Conservation (phyloP, 2,888 invertebrate genomes). For the Steromphala cineraria region DNA sequence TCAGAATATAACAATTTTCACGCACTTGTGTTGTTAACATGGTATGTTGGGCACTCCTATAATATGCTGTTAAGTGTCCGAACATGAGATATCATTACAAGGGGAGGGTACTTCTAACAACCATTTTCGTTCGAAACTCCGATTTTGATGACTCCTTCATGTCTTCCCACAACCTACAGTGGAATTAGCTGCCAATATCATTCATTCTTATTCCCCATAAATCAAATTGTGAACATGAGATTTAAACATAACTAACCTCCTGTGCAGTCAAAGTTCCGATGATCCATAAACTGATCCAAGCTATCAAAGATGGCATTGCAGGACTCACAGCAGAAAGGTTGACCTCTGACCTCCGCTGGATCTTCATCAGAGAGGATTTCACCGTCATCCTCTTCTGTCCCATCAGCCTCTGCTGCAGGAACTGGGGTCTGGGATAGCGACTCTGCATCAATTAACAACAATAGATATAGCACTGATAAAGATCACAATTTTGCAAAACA, state of each 20-base stretch:
- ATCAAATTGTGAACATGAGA: too few species aligned
- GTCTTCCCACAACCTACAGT: too few species aligned
- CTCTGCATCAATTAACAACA: background rate
- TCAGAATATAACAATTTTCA: too few species aligned
- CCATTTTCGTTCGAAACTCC: too few species aligned
- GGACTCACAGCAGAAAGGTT: slow-evolving; percentile 60
- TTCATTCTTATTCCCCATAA: too few species aligned
- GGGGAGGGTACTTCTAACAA: too few species aligned
- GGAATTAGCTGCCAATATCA: too few species aligned
- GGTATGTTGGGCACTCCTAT: too few species aligned
- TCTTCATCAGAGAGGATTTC: slow-evolving; percentile 25
- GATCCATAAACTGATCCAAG: slow-evolving; percentile 70
- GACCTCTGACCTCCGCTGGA: slow-evolving; percentile 32
- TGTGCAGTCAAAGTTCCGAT: slow-evolving; percentile 65
- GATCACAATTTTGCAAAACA: background rate
- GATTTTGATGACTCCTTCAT: too few species aligned
- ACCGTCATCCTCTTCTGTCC: slow-evolving; percentile 11
- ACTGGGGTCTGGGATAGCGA: background rate
- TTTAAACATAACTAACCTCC: slow-evolving; percentile 40
- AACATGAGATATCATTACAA: too few species aligned
- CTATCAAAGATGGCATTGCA: slow-evolving; percentile 62
- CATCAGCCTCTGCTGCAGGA: background rate
- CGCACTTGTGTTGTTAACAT: too few species aligned
- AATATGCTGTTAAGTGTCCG: too few species aligned
- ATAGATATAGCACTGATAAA: background rate